Evolutionary conservation across 2,888 invertebrate species (phyloP).

Genomic region (Synanthedon vespiformis): DNA sequence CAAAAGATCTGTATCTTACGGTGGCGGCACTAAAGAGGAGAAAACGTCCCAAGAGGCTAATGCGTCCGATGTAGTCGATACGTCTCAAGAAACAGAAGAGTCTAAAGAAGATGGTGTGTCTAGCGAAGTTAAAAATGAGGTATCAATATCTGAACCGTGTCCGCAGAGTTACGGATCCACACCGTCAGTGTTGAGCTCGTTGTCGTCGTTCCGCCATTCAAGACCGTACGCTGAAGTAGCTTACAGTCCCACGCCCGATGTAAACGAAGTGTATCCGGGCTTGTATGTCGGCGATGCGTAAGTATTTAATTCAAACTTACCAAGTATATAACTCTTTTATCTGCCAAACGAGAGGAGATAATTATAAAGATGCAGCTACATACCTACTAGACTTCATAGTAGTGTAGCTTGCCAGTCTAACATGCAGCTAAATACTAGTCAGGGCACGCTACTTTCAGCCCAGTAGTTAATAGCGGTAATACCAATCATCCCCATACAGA

Average conservation of each 20-base stretch:
- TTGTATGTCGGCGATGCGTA: slow-evolving; percentile 82
- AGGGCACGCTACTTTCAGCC: too few species aligned
- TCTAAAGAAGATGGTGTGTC: not conserved
- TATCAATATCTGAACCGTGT: slow-evolving; percentile 17
- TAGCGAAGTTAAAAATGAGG: not conserved
- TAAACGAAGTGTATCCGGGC: slow-evolving; percentile 82
- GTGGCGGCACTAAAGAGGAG: too few species aligned
- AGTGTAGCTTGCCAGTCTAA: too few species aligned
- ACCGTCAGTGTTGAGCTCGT: slow-evolving; percentile 44
- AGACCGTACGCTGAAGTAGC: slow-evolving; percentile 39
- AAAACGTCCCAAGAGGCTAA: too few species aligned
- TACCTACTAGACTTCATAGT: too few species aligned
- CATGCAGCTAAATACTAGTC: not conserved
- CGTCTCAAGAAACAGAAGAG: not conserved
- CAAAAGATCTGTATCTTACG: not conserved
- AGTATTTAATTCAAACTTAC: slow-evolving; percentile 30
- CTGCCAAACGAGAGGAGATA: not conserved
- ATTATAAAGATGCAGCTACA: not conserved
- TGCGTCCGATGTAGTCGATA: too few species aligned
- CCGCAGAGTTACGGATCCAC: slow-evolving; percentile 50
- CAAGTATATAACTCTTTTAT: not conserved
- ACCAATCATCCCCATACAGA: too few species aligned
- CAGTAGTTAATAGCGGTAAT: too few species aligned
- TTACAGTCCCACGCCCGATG: slow-evolving; percentile 71
- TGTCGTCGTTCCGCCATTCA: slow-evolving; percentile 39